Evolutionary conservation across 23 tunicate genomes (phyloP), one percentile per base, ranked within the genome.

Genomic region (Oikopleura vanhoeffeni): DNA sequence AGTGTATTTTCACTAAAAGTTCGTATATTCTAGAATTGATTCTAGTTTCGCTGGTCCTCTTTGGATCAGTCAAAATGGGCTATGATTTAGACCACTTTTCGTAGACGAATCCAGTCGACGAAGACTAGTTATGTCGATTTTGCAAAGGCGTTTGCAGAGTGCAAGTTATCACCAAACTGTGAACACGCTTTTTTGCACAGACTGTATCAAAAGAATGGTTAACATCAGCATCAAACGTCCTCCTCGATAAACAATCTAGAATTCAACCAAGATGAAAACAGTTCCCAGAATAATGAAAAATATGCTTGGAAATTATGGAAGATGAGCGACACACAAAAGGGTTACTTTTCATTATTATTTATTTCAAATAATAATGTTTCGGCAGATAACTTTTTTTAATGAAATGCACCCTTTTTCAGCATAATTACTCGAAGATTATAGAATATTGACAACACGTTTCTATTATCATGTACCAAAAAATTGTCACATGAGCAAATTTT

Each of bases 221-320:
- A 83, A 36, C 34, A 36, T 13, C 40, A 84, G 39, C 88, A 86
- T 39, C 85, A 41, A 83, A 86, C 88, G 0, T 86, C 88, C 88
- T 28, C 86, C 83, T 40, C 86, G 83, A 18, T 86, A 86, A 27
- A 83, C 86, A 39, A 40, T 35, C 30, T 86, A 83, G 0, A 39
- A 83, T 1, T 18, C 39, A 1, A 34, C 39, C 4, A 39, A 83
- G 39, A 39, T 86, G 76, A 86, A 86, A 41, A 40, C 76, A 57
- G 88, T 86, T 39, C 88, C 88, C 0, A 83, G 88, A 41, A 86
- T 86, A 83, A 86, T 86, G 88, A 83, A 85, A 41, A 86, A 86
- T 41, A 86, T 86, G 88, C 87, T 86, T 1, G 85, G 88, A 28
- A 58, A 85, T 86, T 1, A 84, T 33, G 79, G 27, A 71, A 71